These are phyloP conservation scores for Neolamprologus hecqui DNA, from an alignment of 2,113 vertebrate species.

Conservation along the genomic window DNA sequence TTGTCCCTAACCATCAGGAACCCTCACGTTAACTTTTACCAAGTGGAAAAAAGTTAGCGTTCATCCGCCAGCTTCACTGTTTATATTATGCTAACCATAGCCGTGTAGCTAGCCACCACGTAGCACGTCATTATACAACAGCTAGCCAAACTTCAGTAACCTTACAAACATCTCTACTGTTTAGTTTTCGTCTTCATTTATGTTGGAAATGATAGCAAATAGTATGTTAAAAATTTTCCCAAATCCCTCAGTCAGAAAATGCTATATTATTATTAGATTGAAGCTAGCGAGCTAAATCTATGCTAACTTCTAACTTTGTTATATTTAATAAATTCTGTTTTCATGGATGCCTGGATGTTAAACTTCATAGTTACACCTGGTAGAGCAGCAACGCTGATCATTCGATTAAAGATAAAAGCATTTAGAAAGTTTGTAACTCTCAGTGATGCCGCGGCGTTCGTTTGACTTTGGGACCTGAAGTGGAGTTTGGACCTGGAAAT, in stretches of 20 bases:
- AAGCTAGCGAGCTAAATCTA: neutral
- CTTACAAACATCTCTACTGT: neutral
- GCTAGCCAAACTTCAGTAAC: neutral
- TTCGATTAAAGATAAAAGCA: neutral
- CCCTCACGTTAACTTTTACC: neutral
- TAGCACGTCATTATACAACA: neutral
- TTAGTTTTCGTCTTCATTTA: neutral
- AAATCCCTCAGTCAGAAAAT: neutral
- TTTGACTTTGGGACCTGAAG: neutral
- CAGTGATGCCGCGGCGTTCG: neutral
- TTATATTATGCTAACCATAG: neutral
- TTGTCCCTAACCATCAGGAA: fast-evolving
- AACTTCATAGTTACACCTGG: neutral
- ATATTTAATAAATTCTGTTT: neutral
- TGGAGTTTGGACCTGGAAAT: neutral
- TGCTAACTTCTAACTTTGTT: neutral
- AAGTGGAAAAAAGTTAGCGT: fast-evolving
- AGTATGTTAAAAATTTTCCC: neutral
- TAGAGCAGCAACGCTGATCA: fast-evolving
- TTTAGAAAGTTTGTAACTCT: neutral
- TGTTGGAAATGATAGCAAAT: neutral
- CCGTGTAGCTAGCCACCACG: neutral
- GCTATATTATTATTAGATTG: neutral
- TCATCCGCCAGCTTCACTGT: neutral
- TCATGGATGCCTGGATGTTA: neutral